Evolutionary conservation across 1,140 invertebrate species (phyloP), one percentile per base, ranked within the genome.

Genomic region (Trachelipus rathkii): DNA sequence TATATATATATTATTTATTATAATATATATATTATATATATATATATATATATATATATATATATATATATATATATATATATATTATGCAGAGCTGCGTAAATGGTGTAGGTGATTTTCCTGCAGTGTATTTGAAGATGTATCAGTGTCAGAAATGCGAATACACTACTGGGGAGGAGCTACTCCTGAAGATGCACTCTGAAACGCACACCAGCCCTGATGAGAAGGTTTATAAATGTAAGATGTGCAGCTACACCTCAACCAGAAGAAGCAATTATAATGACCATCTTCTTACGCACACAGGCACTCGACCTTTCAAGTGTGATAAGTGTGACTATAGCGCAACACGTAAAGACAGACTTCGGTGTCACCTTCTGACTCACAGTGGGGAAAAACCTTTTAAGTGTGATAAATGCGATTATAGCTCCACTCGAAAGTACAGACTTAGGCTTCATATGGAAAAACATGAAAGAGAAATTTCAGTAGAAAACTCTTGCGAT

Each of bases 371-470:
- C 8, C 43, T 44, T 13, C 33, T 33, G 1, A 33, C 33, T 33
- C 69, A 71, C 21, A 44, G 33, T 13, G 15, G n/a, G 15, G 69
- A 71, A 33, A 71, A 71, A 44, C 69, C 69, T 3, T 71, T 71
- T 21, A 71, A 71, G 69, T 71, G 69, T n/a, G 69, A 71, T 44
- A 15, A 44, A 44, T 71, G 69, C 21, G 69, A 71, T 11, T 71
- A 71, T 44, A 15, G 33, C 6, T 44, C 69, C 6, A 44, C 69
- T 5, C 69, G 69, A 3, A 71, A 71, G 69, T 71, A 71, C 21
- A 33, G 44, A 33, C 69, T 71, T 44, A 71, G 44, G 69, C 13
- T 44, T 3, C 69, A 71, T n/a, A 71, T 44, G 19, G 69, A 33
- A 33, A 33, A 33, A 33, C 33, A 33, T 33, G 33, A 33, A 33